Base-by-base conservation (phyloP, 1,140 invertebrate genomes). In the Calephelis nemesis region DNA sequence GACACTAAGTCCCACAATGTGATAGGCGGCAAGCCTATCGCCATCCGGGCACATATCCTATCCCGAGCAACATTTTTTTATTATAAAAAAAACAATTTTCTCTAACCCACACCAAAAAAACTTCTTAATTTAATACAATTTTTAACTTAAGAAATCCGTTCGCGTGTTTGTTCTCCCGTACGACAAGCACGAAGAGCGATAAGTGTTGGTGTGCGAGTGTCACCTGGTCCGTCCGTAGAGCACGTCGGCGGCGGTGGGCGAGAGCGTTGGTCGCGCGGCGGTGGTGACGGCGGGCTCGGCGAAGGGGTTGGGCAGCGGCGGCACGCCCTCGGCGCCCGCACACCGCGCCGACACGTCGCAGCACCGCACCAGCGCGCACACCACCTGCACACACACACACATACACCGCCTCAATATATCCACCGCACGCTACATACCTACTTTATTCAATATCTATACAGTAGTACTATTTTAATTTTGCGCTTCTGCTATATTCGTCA, bases 321-420 rank as follows among this genome's bases (percentile, higher is more conserved):
- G 81, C 58, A 91, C 92, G 70, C 93, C 93, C 90, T 78, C 93
- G 71, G 69, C 91, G 86, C 92, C 93, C 39, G 95, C 96, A 76
- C 95, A 96, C 80, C 95, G 96, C 15, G 94, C 93, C 65, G 95
- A 95, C 45, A 99, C 95, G 93, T 99, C 98, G 92, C 98, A 99
- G 83, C 98, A 98, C 62, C 98, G 94, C 74, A 98, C 95, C 67
- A 99, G 87, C 85, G 96, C 95, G 45, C 97, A 98, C 42, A 99
- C 97, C 42, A 99, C 96, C 90, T 92, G 69, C 15, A 40, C 5
- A 40, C 45, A 13, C 11, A 54, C 48, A 48, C 13, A 47, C n/a
- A 0, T 13, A 11, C 10, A 62, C n/a, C 11, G 47, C 45, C 42
- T 7, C n/a, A 8, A 42, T 15, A 1, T 62, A 7, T 63, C 48